phyloP scores from a whole-genome alignment of 2,888 invertebrate species.

The Dolomedes plantarius region DNA sequence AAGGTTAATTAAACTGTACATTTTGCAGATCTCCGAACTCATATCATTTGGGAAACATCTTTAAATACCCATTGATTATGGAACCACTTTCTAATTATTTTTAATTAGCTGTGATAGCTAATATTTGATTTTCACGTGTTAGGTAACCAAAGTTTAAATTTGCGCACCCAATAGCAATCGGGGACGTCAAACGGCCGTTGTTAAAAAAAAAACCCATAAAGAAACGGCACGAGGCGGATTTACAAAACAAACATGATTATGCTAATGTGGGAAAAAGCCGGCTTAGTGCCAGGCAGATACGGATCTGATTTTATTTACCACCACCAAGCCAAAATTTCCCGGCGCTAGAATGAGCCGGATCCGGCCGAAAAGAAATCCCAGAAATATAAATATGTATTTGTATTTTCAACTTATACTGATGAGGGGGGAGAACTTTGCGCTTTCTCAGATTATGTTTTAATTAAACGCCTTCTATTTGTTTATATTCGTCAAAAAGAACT shows the following conservation, averaged over 20 bases:
- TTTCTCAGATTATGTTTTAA: constrained; percentile 69
- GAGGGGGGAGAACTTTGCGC: neutral
- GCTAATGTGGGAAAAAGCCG: constrained; percentile 28
- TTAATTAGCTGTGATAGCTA: too few species aligned
- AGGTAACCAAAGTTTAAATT: too few species aligned
- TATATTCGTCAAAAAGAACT: constrained; percentile 63
- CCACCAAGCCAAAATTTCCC: constrained; percentile 39
- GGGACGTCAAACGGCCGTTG: too few species aligned
- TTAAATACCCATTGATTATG: too few species aligned
- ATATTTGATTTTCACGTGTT: too few species aligned
- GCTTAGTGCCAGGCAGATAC: neutral
- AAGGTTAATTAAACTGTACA: too few species aligned
- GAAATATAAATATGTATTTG: constrained; percentile 57
- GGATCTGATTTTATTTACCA: constrained; percentile 43
- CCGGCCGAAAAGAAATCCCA: constrained; percentile 41
- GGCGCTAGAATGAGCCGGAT: constrained; percentile 23
- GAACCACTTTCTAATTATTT: too few species aligned
- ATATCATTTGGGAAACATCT: too few species aligned
- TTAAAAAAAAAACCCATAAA: neutral
- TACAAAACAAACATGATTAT: constrained; percentile 28
- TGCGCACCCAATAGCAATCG: too few species aligned
- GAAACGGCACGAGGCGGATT: neutral
- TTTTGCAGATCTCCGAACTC: too few species aligned
- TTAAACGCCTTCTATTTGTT: constrained; percentile 68
- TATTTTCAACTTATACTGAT: constrained; percentile 51